Evolutionary conservation across 2,113 vertebrate species (phyloP).

Genomic region (Oophaga pumilio): DNA sequence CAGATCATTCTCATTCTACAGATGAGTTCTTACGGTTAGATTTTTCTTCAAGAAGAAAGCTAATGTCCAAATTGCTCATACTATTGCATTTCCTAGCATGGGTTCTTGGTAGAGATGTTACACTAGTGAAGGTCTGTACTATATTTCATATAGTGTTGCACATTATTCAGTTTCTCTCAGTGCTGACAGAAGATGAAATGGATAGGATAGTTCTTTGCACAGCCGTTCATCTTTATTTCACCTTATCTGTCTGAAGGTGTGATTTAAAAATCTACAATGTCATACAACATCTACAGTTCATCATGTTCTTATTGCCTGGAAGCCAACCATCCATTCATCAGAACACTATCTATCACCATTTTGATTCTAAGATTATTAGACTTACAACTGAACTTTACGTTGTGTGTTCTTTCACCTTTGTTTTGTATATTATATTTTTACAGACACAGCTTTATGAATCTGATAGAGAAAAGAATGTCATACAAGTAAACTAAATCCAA

Average conservation of each 20-base stretch:
- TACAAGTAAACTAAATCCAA: not conserved
- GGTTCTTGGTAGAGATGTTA: conserved; percentile 12
- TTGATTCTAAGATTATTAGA: conserved; percentile 26
- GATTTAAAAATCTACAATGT: conserved; percentile 47
- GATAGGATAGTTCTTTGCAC: conserved; percentile 30
- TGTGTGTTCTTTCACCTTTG: conserved; percentile 1
- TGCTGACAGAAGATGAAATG: conserved; percentile 24
- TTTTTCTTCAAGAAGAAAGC: not conserved
- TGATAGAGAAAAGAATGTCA: not conserved
- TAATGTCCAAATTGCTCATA: not conserved
- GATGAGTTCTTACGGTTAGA: not conserved
- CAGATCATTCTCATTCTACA: not conserved
- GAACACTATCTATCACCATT: not conserved
- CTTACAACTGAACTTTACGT: conserved; percentile 11
- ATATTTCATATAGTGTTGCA: conserved; percentile 23
- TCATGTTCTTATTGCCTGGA: conserved; percentile 40
- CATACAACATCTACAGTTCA: conserved; percentile 38
- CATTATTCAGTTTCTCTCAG: conserved; percentile 29
- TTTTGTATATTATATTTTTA: not conserved
- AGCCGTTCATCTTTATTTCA: conserved; percentile 41
- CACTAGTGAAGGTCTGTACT: not conserved
- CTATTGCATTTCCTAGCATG: not conserved
- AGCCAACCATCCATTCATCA: conserved; percentile 34
- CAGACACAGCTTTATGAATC: not conserved
- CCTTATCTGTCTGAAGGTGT: conserved; percentile 43